Base-by-base conservation (phyloP, 2,888 invertebrate genomes). In the Drosophila kokeensis region DNA sequence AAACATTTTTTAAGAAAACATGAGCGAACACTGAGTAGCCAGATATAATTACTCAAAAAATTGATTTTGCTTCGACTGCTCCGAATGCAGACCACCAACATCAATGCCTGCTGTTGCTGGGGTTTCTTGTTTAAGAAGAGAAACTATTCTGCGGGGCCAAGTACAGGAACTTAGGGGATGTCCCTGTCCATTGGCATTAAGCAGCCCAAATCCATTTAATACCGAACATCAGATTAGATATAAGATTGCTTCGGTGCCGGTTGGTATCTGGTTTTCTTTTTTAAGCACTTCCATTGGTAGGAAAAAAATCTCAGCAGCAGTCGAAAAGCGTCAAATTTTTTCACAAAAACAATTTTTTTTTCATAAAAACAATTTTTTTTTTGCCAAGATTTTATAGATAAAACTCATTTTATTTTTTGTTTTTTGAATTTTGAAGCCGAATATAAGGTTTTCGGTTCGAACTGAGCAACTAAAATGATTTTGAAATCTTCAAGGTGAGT, bases 361-460 rank as follows among this genome's bases (percentile, higher is more conserved):
- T 49, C n/a, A 72, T 59, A 38, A 21, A 24, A 52, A 6, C 3
- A 69, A 36, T 27, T 52, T 18, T 38, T n/a, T n/a, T n/a, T n/a
- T n/a, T n/a, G n/a, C 42, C 29, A 18, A 21, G 5, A 30, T 30
- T 50, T 50, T 4, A 7, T n/a, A 29, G 4, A 21, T 6, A 48
- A 24, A 15, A 21, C 27, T 3, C 13, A 30, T 36, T 38, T 30
- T 10, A 1, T 45, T 42, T 42, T 0, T 21, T n/a, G 50, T 21
- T 38, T n/a, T 29, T 27, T 0, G 2, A 72, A 76, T 76, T 79
- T 79, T 27, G 62, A 65, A 40, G 36, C 58, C 87, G 49, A 69
- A 72, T 11, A 7, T 55, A n/a, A 29, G n/a, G 63, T 68, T 67
- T 49, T 45, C 40, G 36, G 69, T 45, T 67, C 52, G 58, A 70